These are phyloP conservation scores for Maconellicoccus hirsutus DNA, from an alignment of 1,140 invertebrate species.

Conservation along the genomic window DNA sequence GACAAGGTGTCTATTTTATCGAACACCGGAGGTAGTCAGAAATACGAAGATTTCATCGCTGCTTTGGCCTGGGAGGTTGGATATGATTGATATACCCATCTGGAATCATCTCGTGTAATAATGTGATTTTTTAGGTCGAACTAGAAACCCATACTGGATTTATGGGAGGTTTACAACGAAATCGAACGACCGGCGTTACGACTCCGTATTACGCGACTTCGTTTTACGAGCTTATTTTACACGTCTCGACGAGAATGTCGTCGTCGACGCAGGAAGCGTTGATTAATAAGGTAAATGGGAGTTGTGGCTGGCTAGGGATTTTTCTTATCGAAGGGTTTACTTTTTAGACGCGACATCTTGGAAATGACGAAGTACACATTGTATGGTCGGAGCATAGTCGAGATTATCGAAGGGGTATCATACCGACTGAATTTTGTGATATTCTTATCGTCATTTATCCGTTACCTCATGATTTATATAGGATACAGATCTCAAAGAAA, in stretches of 20 bases:
- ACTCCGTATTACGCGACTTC: constrained; percentile 95
- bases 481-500: constrained; percentile 74
- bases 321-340: neutral
- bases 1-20: constrained; percentile 85
- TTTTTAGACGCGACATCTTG: constrained; percentile 80
- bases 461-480: constrained; percentile 62
- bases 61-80: constrained; percentile 94
- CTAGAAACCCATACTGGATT: constrained; percentile 92
- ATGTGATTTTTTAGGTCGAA: constrained; percentile 49
- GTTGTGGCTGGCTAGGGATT: neutral
- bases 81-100: too few relatives aligned
- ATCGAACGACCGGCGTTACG: constrained; percentile 78
- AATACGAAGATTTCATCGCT: constrained; percentile 89
- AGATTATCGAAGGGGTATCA: constrained; percentile 90
- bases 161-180: constrained; percentile 82
- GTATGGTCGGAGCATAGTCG: constrained; percentile 96
- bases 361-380: constrained; percentile 98
- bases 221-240: constrained; percentile 72
- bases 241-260: constrained; percentile 96
- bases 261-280: constrained; percentile 67
- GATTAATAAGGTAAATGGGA: constrained; percentile 63
- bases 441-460: constrained; percentile 96
- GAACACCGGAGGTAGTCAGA: constrained; percentile 60
- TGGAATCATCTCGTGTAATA: too few relatives aligned
- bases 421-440: constrained; percentile 99